These are phyloP conservation scores for Euwallacea similis DNA, from an alignment of 1,140 invertebrate species.

Conservation along the genomic window DNA sequence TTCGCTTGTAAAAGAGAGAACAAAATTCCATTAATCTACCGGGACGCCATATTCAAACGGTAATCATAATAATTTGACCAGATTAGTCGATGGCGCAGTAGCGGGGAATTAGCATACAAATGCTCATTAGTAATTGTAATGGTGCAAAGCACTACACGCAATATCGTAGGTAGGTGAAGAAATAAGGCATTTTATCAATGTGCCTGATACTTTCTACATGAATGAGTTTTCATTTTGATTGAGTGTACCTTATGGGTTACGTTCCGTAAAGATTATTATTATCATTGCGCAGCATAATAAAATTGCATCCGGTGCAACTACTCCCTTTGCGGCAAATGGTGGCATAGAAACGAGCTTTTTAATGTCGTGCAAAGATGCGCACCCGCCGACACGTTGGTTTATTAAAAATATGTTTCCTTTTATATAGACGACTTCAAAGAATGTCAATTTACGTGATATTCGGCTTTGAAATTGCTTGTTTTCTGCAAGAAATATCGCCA, in stretches of 20 bases:
- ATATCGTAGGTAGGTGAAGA: slow-evolving; percentile 14
- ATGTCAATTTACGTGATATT: too few relatives aligned
- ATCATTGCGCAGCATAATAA: slow-evolving; percentile 2
- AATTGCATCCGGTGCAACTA: slow-evolving; percentile 23
- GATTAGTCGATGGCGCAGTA: slow-evolving; percentile 1
- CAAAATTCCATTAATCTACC: neutral
- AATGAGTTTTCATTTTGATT: neutral
- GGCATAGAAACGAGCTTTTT: slow-evolving; percentile 24
- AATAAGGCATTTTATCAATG: slow-evolving; percentile 29
- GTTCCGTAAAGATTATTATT: neutral
- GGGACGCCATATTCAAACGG: slow-evolving; percentile 3
- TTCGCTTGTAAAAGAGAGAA: slow-evolving; percentile 22
- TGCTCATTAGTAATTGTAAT: slow-evolving; percentile 21
- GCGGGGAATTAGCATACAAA: slow-evolving; percentile 18
- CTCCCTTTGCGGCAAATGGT: slow-evolving; percentile 9
- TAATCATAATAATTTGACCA: slow-evolving; percentile 15
- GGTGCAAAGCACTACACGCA: slow-evolving; percentile 22
- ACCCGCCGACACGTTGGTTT: slow-evolving; percentile 4
- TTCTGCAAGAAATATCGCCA: too few relatives aligned
- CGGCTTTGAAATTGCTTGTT: too few relatives aligned
- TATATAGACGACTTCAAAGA: too few relatives aligned
- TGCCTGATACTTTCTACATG: slow-evolving; percentile 13
- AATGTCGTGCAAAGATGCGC: slow-evolving; percentile 8
- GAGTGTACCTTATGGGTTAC: too few relatives aligned
- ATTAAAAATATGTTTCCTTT: slow-evolving; percentile 1